Evolutionary conservation across 2,888 invertebrate genomes (phyloP), one percentile per base, ranked within the genome.

Genomic region (Cremastinae sp.): DNA sequence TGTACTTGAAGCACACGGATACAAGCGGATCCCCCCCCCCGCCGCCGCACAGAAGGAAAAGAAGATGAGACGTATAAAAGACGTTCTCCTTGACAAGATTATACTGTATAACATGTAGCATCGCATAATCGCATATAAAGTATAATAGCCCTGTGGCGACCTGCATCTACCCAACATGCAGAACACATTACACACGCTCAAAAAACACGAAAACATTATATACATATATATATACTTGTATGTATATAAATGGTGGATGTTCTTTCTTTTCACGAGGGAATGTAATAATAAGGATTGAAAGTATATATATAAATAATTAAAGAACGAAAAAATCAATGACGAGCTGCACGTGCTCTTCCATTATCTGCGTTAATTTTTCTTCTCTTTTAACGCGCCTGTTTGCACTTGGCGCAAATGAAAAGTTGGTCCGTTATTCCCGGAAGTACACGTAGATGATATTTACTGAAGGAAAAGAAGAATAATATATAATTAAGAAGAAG

Each of bases 41-140:
- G n/a, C 41, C 10, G 49, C 56, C 34, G 49, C 22, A 28, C 47
- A 10, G 47, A 47, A 47, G 14, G 69, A 45, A 54, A 73, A 65
- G 56, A 51, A 58, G 64, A 73, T 61, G 65, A 64, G 58, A 64
- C 64, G 62, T 62, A 51, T 68, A 69, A 76, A 36, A n/a, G n/a
- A 28, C 5, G 28, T 28, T 5, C 28, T 28, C 49, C 69, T 61
- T 54, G 54, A 69, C 59, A 51, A 61, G 59, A 73, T 59, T 58
- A 73, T 59, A 59, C 59, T 28, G 47, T 53, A 47, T n/a, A n/a
- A n/a, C n/a, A 76, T 2, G 28, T 69, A 64, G 34, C 47, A 47
- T 51, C n/a, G n/a, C 20, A 38, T 34, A n/a, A 51, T 20, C n/a
- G 20, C 18, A 10, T 36, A 18, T 20, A 54, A 14, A 34, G 28